Percentiles rank a stretch among this genome's conserved stretches.
phyloP scores from a whole-genome alignment of 2,797 vertebrate species.

The Cheirogaleus major region DNA sequence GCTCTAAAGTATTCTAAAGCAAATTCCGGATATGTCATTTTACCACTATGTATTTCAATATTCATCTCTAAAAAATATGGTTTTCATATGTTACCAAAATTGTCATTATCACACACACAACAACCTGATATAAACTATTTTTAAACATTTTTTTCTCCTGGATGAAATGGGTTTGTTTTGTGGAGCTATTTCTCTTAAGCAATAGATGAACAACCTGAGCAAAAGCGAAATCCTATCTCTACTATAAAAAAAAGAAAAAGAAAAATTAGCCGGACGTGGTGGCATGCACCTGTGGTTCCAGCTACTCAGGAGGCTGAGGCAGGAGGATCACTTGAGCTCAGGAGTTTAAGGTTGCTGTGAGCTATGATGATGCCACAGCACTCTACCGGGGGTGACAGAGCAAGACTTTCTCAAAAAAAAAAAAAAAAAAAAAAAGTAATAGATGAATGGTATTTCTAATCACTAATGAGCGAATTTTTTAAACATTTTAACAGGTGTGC shows the following conservation, averaged over 20 bases:
- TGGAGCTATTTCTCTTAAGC: slow-evolving; percentile 7
- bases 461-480: background rate
- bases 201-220: slow-evolving; percentile 7
- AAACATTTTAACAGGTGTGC: slow-evolving; percentile 2
- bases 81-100: background rate
- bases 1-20: background rate
- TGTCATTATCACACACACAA: background rate
- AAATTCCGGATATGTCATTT: background rate
- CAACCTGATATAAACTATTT: background rate
- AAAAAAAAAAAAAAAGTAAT: background rate
- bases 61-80: background rate
- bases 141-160: background rate
- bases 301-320: too few relatives aligned
- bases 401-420: too few relatives aligned
- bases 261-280: too few relatives aligned
- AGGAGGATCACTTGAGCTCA: too few relatives aligned
- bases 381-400: too few relatives aligned
- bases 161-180: background rate
- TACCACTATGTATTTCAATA: background rate
- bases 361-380: too few relatives aligned
- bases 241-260: too few relatives aligned
- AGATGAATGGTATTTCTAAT: slow-evolving; percentile 35
- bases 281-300: too few relatives aligned
- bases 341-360: too few relatives aligned
- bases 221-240: too few relatives aligned